Percentiles rank a stretch among this genome's conserved stretches.
These are phyloP conservation scores for Marasmarcha lunaedactyla DNA, from an alignment of 2,888 invertebrate genomes.

Conservation along the genomic window DNA sequence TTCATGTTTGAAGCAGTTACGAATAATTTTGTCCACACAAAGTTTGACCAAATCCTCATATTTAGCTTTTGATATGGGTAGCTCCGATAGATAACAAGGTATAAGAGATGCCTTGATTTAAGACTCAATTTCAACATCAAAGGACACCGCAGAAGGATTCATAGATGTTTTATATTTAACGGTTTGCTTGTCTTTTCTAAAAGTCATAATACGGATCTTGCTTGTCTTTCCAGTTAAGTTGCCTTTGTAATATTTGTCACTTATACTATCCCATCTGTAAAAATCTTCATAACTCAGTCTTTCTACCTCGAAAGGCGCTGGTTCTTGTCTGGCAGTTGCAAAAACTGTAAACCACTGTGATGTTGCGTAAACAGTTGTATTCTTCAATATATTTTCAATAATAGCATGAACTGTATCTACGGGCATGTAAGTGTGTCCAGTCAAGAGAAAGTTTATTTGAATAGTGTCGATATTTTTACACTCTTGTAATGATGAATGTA, in stretches of 20 bases:
- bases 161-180: too few relatives aligned
- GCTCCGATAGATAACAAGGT: too few relatives aligned
- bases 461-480: constrained; percentile 16
- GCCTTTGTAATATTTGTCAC: background rate
- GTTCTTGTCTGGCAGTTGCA: background rate
- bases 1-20: too few relatives aligned
- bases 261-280: background rate
- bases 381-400: constrained; percentile 19
- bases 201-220: background rate
- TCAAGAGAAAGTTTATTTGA: constrained; percentile 18
- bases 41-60: too few relatives aligned
- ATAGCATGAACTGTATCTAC: constrained; percentile 24
- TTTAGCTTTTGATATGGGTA: too few relatives aligned
- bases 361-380: constrained; percentile 22
- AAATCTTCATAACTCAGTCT: background rate
- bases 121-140: too few relatives aligned
- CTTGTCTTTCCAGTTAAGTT: background rate
- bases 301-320: background rate
- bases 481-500: constrained; percentile 4
- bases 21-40: too few relatives aligned
- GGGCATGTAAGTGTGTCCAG: constrained; percentile 30
- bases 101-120: too few relatives aligned
- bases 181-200: background rate
- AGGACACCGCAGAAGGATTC: too few relatives aligned
- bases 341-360: constrained; percentile 12